phyloP scores from a whole-genome alignment of 1,140 invertebrate genomes.

The Theocolax elegans region DNA sequence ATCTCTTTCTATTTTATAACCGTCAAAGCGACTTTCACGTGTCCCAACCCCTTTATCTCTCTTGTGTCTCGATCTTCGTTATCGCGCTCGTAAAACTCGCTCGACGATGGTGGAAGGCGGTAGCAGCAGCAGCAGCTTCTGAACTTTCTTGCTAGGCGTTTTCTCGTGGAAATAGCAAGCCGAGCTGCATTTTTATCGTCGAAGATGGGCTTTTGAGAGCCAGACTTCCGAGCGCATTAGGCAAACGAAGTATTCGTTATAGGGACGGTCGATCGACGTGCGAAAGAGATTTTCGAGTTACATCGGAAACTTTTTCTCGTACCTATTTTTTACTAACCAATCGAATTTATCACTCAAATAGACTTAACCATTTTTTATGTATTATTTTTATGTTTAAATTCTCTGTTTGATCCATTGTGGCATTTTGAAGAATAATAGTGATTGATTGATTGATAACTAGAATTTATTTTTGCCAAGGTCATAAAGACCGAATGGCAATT shows the following conservation, averaged over 20 bases:
- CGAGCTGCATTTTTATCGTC: slow-evolving; percentile 19
- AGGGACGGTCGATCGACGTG: slow-evolving; percentile 1
- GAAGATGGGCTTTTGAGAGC: slow-evolving; percentile 1
- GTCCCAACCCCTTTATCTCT: background rate
- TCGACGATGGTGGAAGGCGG: background rate
- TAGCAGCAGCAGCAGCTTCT: background rate
- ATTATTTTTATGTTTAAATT: too few relatives aligned
- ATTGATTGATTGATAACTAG: too few relatives aligned
- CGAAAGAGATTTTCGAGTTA: background rate
- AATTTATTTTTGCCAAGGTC: too few relatives aligned
- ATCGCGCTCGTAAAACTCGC: slow-evolving; percentile 10
- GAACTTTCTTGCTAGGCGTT: background rate
- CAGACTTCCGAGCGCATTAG: background rate
- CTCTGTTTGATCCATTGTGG: too few relatives aligned
- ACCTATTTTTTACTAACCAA: too few relatives aligned
- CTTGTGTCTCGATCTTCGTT: slow-evolving; percentile 10
- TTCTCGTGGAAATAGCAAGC: background rate
- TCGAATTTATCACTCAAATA: too few relatives aligned
- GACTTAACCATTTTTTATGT: too few relatives aligned
- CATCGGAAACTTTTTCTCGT: too few relatives aligned
- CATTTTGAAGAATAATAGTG: too few relatives aligned
- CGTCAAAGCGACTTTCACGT: slow-evolving; percentile 1
- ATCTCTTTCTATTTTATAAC: background rate
- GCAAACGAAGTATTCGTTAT: slow-evolving; percentile 3
- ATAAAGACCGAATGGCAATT: too few relatives aligned